These are phyloP conservation scores for Tenthredo amoena DNA, from an alignment of 2,888 invertebrate species.

Conservation along the genomic window DNA sequence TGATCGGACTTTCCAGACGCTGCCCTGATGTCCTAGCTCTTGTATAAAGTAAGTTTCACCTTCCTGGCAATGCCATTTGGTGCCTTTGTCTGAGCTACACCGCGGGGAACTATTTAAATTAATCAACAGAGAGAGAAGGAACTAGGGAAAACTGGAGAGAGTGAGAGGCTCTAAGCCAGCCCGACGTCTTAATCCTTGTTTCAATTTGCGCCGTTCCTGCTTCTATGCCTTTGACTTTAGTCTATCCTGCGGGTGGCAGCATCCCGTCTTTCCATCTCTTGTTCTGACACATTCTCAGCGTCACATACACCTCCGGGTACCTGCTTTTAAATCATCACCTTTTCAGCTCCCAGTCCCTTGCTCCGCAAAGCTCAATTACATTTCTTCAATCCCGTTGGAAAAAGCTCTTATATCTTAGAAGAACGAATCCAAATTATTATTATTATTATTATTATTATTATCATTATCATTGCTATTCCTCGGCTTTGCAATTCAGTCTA, in stretches of 20 bases:
- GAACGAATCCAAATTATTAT: constrained; percentile 6
- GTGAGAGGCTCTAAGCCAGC: constrained; percentile 62
- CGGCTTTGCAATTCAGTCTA: not conserved
- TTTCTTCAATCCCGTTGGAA: constrained; percentile 1
- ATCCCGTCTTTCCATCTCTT: constrained; percentile 34
- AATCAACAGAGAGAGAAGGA: constrained; percentile 61
- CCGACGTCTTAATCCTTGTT: constrained; percentile 67
- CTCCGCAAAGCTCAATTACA: constrained; percentile 43
- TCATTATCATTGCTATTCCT: not conserved
- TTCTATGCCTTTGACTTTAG: constrained; percentile 43
- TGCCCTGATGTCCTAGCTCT: constrained; percentile 20
- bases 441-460: constrained; percentile 11
- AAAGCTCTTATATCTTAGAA: not conserved
- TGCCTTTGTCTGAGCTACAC: constrained; percentile 49
- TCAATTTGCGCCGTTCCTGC: constrained; percentile 62
- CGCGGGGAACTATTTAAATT: constrained; percentile 66
- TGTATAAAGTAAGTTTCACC: not conserved
- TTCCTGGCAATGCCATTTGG: constrained; percentile 20
- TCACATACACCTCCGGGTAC: not conserved
- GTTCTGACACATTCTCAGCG: constrained; percentile 32
- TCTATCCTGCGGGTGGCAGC: constrained; percentile 37
- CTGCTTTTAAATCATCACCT: constrained; percentile 34
- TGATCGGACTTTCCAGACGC: not conserved
- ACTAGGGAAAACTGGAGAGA: not conserved
- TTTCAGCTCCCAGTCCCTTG: not conserved